Evolutionary conservation across 2,888 invertebrate genomes (phyloP).

Genomic region (Drosophila macrothrix): DNA sequence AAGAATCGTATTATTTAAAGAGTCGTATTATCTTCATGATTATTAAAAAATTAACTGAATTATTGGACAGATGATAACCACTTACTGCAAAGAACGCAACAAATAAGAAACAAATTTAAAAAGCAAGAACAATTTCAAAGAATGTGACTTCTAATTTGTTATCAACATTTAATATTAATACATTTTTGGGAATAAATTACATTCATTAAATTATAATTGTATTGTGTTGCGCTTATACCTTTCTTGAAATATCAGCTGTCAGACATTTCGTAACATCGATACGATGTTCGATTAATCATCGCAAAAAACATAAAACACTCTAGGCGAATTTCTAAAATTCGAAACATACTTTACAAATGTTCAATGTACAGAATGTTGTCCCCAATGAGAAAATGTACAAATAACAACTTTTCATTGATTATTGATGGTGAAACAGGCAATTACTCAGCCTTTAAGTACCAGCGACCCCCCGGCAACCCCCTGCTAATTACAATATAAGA

Average conservation of each 20-base stretch:
- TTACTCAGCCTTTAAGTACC: background rate
- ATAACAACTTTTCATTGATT: background rate
- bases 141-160: background rate
- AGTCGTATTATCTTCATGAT: background rate
- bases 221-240: background rate
- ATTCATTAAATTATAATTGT: background rate
- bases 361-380: background rate
- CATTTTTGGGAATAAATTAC: background rate
- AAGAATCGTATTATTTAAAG: background rate
- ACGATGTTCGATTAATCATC: no score
- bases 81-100: no score
- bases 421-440: background rate
- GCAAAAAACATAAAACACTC: background rate
- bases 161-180: background rate
- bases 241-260: background rate
- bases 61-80: background rate
- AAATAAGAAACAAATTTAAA: background rate
- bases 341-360: background rate
- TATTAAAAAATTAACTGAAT: background rate
- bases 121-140: background rate
- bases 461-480: background rate
- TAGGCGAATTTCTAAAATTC: background rate
- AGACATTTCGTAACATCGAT: no score
- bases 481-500: conserved; percentile 19
- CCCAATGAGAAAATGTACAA: background rate